Conservation (phyloP, 2,797 vertebrate species). For the Jordanella pulchra region DNA sequence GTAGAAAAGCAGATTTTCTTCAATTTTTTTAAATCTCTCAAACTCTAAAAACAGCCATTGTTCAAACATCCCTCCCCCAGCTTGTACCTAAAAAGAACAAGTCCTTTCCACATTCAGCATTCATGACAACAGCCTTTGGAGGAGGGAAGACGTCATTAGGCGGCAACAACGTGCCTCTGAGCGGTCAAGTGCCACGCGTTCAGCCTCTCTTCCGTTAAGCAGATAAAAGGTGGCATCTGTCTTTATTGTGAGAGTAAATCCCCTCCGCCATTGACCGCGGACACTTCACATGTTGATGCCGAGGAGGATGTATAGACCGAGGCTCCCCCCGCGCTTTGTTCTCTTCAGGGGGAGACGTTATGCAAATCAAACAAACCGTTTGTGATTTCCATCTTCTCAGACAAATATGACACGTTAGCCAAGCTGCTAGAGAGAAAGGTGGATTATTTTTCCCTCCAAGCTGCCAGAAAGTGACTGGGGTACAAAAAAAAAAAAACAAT, state of each 20-base stretch:
- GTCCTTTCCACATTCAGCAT: constrained; percentile 22
- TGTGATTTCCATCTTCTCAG: constrained; percentile 59
- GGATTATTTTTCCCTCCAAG: neutral
- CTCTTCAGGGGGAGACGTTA: constrained; percentile 52
- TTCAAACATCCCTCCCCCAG: constrained; percentile 19
- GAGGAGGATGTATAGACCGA: constrained; percentile 46
- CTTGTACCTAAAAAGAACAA: constrained; percentile 23
- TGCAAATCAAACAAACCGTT: constrained; percentile 79
- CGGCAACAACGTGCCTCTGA: constrained; percentile 26
- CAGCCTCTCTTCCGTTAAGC: constrained; percentile 69
- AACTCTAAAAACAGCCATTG: constrained; percentile 1
- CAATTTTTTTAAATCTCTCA: constrained; percentile 13
- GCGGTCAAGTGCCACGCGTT: constrained; percentile 70
- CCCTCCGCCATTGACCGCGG: constrained; percentile 63
- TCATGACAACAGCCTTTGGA: constrained; percentile 38
- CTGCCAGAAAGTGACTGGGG: neutral
- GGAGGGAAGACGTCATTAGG: constrained; percentile 39
- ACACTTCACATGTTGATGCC: constrained; percentile 79
- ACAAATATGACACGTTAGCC: constrained; percentile 36
- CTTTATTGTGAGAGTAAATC: constrained; percentile 70
- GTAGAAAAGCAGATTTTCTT: neutral
- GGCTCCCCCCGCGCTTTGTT: constrained; percentile 43
- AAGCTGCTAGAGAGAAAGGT: neutral
- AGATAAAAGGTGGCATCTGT: constrained; percentile 80
- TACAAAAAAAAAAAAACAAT: neutral